Percentiles rank a stretch among this genome's conserved stretches.
phyloP scores from a whole-genome alignment of 2,888 invertebrate species.

The Empis livida region DNA sequence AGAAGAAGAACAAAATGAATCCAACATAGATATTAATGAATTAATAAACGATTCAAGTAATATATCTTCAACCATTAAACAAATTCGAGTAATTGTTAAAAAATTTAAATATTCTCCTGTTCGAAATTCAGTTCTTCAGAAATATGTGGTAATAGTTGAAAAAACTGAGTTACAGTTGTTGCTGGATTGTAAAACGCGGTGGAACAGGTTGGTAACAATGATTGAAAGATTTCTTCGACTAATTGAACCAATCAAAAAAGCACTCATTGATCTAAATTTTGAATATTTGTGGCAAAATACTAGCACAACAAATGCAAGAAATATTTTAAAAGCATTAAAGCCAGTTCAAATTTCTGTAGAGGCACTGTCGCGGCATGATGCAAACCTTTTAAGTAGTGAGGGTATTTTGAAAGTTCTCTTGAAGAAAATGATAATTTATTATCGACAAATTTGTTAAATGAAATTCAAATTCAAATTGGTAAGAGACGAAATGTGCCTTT shows the following conservation, averaged over 20 bases:
- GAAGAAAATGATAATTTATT: neutral
- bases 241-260: neutral
- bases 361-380: neutral
- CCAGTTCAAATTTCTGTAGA: slow-evolving; percentile 1
- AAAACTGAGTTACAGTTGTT: neutral
- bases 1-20: neutral
- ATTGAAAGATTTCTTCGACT: neutral
- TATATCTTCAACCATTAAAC: neutral
- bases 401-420: slow-evolving; percentile 1
- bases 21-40: neutral
- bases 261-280: neutral
- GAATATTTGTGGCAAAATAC: neutral
- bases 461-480: neutral
- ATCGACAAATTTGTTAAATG: neutral
- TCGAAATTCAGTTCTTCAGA: neutral
- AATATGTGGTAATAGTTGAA: neutral
- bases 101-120: slow-evolving; percentile 1
- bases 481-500: neutral
- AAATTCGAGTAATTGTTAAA: neutral
- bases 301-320: neutral
- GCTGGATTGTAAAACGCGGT: neutral
- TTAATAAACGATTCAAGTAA: neutral
- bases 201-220: neutral
- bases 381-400: neutral
- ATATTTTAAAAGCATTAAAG: neutral